Evolutionary conservation across 35 echinoderm and acorn worm species (phyloP).

Genomic region (Eucidaris tribuloides): DNA sequence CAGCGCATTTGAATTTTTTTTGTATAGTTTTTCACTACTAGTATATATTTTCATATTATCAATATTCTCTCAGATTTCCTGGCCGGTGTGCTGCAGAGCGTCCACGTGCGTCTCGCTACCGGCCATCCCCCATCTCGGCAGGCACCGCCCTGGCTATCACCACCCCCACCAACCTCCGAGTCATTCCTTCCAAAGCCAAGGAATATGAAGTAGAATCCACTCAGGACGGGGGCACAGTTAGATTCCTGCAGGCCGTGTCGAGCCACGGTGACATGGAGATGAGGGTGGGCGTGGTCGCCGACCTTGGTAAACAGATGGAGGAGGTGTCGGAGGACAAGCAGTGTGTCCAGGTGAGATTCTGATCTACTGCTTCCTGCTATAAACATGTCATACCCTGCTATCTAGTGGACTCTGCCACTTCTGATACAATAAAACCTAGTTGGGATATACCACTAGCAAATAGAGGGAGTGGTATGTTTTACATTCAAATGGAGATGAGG

Average conservation of each 20-base stretch:
- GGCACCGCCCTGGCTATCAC: conserved; percentile 52
- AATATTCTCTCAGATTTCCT: conserved; percentile 41
- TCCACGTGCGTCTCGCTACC: conserved; percentile 60
- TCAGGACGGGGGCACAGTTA: conserved; percentile 4
- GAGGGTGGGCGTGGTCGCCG: conserved; percentile 28
- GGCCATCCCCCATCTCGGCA: conserved; percentile 55
- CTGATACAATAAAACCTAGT: too few relatives aligned
- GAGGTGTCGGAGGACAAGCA: conserved; percentile 29
- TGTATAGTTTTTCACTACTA: too few relatives aligned
- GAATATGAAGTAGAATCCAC: conserved; percentile 40
- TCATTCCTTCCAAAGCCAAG: conserved; percentile 36
- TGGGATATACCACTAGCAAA: too few relatives aligned
- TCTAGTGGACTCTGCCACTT: too few relatives aligned
- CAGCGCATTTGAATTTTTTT: too few relatives aligned
- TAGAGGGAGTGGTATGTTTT: too few relatives aligned
- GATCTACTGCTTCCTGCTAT: conserved; percentile 20
- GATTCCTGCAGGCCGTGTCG: conserved; percentile 26
- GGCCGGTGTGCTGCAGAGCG: conserved; percentile 73
- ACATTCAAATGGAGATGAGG: conserved; percentile 29
- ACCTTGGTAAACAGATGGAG: conserved; percentile 20
- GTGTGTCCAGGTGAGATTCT: conserved; percentile 28
- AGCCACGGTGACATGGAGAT: conserved; percentile 42
- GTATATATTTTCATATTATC: too few relatives aligned
- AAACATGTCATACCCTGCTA: not conserved
- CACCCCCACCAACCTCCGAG: conserved; percentile 31